Evolutionary conservation across 2,888 invertebrate species (phyloP).

Genomic region (Scaptomyza parva): DNA sequence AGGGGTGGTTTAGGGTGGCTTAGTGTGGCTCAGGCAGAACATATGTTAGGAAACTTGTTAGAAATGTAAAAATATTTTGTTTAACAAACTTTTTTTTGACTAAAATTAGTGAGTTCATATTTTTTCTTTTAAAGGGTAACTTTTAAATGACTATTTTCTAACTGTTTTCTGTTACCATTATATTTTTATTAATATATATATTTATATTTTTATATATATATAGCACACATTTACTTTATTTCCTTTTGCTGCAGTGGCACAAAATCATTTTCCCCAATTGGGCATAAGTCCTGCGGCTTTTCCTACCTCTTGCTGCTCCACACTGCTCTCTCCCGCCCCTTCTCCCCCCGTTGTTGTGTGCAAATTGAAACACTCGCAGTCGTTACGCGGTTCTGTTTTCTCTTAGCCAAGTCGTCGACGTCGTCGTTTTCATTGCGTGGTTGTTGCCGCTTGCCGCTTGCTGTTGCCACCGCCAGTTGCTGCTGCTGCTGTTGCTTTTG

Average conservation of each 20-base stretch:
- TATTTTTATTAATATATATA: conserved; percentile 7
- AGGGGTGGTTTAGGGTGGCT: too few relatives aligned
- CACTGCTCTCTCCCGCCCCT: not conserved
- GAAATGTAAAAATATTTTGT: too few relatives aligned
- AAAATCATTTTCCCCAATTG: conserved; percentile 79
- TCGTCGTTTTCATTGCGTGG: conserved; percentile 38
- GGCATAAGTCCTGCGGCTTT: conserved; percentile 72
- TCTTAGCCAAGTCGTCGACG: conserved; percentile 41
- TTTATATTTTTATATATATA: conserved; percentile 4
- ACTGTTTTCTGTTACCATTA: conserved; percentile 1
- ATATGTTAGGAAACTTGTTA: too few relatives aligned
- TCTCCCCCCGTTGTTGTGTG: conserved; percentile 34
- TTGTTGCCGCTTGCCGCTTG: conserved; percentile 12
- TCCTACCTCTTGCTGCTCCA: not conserved
- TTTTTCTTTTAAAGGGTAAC: not conserved
- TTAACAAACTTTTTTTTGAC: too few relatives aligned
- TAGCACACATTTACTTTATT: conserved; percentile 40
- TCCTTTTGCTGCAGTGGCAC: conserved; percentile 73
- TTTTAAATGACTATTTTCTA: not conserved
- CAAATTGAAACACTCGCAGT: conserved; percentile 77
- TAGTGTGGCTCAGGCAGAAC: too few relatives aligned
- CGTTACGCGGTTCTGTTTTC: conserved; percentile 38
- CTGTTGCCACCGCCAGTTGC: not conserved
- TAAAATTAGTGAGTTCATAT: too few relatives aligned
- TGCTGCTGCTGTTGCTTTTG: conserved; percentile 25